These are phyloP conservation scores for Allolobophora icterica DNA, from an alignment of 2,888 invertebrate species.

Conservation along the genomic window DNA sequence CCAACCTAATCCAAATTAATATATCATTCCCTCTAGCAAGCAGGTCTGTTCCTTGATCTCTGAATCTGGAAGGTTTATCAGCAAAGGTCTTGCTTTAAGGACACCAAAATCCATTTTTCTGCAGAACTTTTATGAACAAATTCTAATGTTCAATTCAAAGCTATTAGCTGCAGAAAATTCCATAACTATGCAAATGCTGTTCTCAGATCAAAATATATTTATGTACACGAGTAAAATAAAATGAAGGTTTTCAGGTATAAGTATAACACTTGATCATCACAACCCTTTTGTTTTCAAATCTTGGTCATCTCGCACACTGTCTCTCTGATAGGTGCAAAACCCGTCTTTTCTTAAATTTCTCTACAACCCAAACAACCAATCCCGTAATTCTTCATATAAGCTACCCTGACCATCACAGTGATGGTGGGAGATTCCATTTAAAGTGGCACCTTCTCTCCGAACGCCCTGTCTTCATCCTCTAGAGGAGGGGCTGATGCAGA, in stretches of 20 bases:
- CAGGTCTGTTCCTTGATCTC: too few species aligned
- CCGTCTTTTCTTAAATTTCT: neutral
- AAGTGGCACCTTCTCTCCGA: constrained; percentile 1
- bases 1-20: neutral
- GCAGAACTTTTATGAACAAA: neutral
- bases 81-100: neutral
- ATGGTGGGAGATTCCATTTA: neutral
- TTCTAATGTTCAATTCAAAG: neutral
- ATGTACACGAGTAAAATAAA: neutral
- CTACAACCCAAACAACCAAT: neutral
- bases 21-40: too few species aligned
- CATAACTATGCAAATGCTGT: neutral
- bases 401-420: neutral
- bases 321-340: neutral
- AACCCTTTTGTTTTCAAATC: neutral
- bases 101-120: too few species aligned
- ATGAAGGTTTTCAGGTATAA: neutral
- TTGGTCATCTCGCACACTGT: neutral
- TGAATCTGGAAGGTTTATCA: neutral
- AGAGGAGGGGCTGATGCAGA: constrained; percentile 11
- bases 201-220: neutral
- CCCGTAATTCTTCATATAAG: neutral
- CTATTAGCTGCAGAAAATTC: neutral
- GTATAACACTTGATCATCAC: neutral
- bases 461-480: neutral